These are phyloP conservation scores for Litoditis marina DNA, from an alignment of 2,888 invertebrate species.

Conservation along the genomic window DNA sequence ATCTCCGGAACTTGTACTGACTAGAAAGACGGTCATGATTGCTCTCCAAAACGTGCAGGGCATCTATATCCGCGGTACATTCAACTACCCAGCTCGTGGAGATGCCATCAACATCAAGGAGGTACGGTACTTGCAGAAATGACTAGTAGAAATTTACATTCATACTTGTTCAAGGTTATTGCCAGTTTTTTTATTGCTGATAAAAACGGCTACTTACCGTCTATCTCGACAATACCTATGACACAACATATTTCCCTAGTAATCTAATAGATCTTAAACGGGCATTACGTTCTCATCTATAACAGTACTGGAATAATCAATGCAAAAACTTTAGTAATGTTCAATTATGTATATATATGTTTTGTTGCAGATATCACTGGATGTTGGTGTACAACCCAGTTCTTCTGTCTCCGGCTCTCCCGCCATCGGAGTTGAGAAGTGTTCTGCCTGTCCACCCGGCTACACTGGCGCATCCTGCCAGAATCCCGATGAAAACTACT, in stretches of 20 bases:
- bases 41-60: constrained; percentile 79
- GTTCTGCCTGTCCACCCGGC: constrained; percentile 45
- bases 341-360: too few relatives aligned
- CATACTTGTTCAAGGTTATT: not conserved
- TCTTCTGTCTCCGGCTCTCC: constrained; percentile 24
- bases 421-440: constrained; percentile 50
- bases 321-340: too few relatives aligned
- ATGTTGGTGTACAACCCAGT: constrained; percentile 72
- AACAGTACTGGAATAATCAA: too few relatives aligned
- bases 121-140: too few relatives aligned
- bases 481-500: constrained; percentile 69
- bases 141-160: not conserved
- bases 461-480: constrained; percentile 80
- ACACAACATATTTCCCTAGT: too few relatives aligned
- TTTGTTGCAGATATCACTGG: constrained; percentile 70
- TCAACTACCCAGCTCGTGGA: constrained; percentile 47
- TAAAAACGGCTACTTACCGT: not conserved
- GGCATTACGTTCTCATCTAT: too few relatives aligned
- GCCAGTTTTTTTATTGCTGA: not conserved
- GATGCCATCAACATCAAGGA: constrained; percentile 52
- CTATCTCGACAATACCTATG: too few relatives aligned
- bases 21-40: constrained; percentile 81
- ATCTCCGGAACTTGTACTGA: constrained; percentile 68
- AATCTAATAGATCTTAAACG: too few relatives aligned
- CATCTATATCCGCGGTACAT: constrained; percentile 52